A percentile compares a stretch with the other conserved stretches of the same genome.
These are phyloP conservation scores for Macroglossus sobrinus DNA, from an alignment of 2,113 vertebrate genomes.

Conservation along the genomic window DNA sequence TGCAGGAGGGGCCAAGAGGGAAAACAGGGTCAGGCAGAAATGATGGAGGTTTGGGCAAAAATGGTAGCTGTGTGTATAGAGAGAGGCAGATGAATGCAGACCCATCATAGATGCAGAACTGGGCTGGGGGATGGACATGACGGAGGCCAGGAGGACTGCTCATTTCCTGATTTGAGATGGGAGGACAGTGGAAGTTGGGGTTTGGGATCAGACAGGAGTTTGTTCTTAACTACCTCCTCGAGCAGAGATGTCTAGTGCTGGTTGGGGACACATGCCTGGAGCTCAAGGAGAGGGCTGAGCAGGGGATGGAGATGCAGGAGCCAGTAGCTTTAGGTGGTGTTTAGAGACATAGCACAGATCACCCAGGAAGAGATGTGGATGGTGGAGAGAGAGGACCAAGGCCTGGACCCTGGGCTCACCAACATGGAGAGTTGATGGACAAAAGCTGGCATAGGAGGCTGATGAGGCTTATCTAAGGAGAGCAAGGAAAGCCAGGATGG, in stretches of 20 bases:
- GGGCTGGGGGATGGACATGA: background rate
- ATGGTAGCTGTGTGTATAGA: background rate
- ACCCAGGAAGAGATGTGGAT: background rate
- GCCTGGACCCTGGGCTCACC: background rate
- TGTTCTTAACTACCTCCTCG: background rate
- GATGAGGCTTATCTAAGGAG: background rate
- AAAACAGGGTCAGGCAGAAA: background rate
- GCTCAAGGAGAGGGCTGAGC: background rate
- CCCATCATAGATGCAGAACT: background rate
- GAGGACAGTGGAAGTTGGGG: background rate
- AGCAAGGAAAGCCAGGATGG: background rate
- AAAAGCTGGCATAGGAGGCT: background rate
- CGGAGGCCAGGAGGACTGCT: background rate
- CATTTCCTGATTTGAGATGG: background rate
- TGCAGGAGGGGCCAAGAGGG: background rate
- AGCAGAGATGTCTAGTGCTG: background rate
- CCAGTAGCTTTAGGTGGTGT: background rate
- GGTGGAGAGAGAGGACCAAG: background rate
- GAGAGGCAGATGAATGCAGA: background rate
- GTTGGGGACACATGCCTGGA: background rate
- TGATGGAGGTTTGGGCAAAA: background rate
- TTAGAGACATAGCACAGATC: background rate
- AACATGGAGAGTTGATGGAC: accelerated
- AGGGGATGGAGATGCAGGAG: accelerated
- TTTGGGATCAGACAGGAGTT: background rate